phyloP scores from a whole-genome alignment of 2,888 invertebrate species.

The Eristalinus sepulchralis region DNA sequence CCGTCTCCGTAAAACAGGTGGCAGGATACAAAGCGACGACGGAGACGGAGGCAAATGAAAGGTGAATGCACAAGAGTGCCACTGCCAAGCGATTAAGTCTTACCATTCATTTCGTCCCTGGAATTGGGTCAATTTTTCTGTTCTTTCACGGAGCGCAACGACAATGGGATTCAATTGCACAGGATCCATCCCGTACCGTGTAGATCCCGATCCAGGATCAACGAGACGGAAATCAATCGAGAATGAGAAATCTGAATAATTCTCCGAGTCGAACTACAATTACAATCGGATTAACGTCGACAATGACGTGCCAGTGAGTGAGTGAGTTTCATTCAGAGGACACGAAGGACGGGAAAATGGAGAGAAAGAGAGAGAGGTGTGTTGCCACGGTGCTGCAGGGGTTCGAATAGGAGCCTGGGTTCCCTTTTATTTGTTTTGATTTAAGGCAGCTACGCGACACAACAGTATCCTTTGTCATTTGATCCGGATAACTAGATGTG shows the following conservation, averaged over 20 bases:
- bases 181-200: not conserved
- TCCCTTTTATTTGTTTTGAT: slow-evolving; percentile 46
- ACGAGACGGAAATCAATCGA: slow-evolving; percentile 21
- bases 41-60: not conserved
- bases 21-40: not conserved
- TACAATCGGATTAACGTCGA: slow-evolving; percentile 66
- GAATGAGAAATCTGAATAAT: slow-evolving; percentile 47
- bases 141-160: not conserved
- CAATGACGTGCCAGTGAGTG: slow-evolving; percentile 31
- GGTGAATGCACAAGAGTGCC: slow-evolving; percentile 41
- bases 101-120: not conserved
- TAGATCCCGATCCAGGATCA: not conserved
- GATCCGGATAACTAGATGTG: slow-evolving; percentile 46
- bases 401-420: slow-evolving; percentile 11
- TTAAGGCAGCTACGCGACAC: slow-evolving; percentile 52
- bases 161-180: slow-evolving; percentile 22
- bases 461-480: slow-evolving; percentile 52
- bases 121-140: slow-evolving; percentile 39
- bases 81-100: slow-evolving; percentile 35
- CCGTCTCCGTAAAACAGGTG: not conserved
- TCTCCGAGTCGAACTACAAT: slow-evolving; percentile 52
- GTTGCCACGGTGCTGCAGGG: slow-evolving; percentile 43
- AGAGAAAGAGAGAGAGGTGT: slow-evolving; percentile 9
- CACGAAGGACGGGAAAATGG: not conserved
- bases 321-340: not conserved